Evolutionary conservation across 2,113 vertebrate genomes (phyloP).

Genomic region (Lampris incognitus): DNA sequence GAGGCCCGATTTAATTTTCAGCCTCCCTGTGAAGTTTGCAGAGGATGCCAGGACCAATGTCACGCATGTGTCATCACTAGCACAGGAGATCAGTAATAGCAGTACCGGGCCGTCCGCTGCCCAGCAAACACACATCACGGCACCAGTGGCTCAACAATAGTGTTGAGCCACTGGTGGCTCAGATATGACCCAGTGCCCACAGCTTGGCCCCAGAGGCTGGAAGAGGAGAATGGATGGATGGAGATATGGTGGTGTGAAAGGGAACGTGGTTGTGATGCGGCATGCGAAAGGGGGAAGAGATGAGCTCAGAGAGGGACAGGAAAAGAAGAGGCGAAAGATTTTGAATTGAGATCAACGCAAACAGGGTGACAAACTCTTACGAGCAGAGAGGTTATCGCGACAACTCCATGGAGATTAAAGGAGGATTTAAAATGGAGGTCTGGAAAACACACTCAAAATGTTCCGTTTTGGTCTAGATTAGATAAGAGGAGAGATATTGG

Average conservation of each 20-base stretch:
- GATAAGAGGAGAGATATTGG: no score
- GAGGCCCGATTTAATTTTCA: conserved; percentile 84
- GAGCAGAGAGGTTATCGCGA: no score
- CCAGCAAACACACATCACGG: conserved; percentile 36
- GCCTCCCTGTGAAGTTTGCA: conserved; percentile 77
- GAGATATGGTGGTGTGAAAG: not conserved
- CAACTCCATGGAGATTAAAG: no score
- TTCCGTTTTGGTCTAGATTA: no score
- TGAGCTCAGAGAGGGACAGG: not conserved
- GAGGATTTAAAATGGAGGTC: no score
- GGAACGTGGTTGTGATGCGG: not conserved
- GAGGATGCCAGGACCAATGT: conserved; percentile 66
- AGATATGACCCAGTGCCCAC: conserved; percentile 4
- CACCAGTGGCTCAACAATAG: conserved; percentile 21
- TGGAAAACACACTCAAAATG: no score
- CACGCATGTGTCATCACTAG: conserved; percentile 63
- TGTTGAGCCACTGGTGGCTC: not conserved
- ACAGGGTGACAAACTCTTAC: no score
- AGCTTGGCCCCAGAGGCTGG: conserved; percentile 5
- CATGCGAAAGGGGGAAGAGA: not conserved
- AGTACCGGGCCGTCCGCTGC: conserved; percentile 19
- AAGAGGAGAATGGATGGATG: conserved; percentile 1
- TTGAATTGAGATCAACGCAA: no score
- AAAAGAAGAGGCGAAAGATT: not conserved
- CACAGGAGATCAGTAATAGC: conserved; percentile 42